Evolutionary conservation across 2,113 vertebrate species (phyloP), one percentile per base, ranked within the genome.

Genomic region (Tragulus kanchil): DNA sequence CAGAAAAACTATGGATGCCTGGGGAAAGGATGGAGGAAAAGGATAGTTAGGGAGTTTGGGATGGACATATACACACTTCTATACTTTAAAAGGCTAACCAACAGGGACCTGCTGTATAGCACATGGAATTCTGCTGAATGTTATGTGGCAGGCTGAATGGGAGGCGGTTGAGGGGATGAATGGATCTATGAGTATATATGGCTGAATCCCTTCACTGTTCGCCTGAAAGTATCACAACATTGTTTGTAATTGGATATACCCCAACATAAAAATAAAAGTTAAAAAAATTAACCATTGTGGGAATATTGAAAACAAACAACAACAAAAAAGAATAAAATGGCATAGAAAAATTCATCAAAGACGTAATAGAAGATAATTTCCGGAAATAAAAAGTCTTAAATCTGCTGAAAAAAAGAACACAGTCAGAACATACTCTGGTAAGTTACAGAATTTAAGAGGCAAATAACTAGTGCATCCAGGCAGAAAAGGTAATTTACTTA

Each of bases 301-400:
- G 85, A 69, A 23, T 48, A 21, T 50, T 93, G 75, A 79, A 56
- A 79, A 78, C 50, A 77, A 77, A 52, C 8, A 52, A 31, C 23
- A 73, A 48, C 48, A 54, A 64, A 65, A 31, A 8, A 69, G 71
- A 88, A 61, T 65, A 75, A 83, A 82, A 45, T 64, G 36, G 14
- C 45, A 89, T 54, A 11, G 7, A 93, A 61, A 90, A 92, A 92
- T 15, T 52, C 54, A 90, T 85, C 25, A n/a, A 78, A 93, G 50
- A 52, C 52, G 19, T 64, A 73, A 67, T 12, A 45, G 42, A 79
- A 85, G n/a, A 50, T 75, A 69, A 65, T 85, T 75, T 93, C 21
- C 52, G 86, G 23, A 78, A 90, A 85, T 64, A 81, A 78, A 79
- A 21, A 31, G 3, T 90, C 26, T 71, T 93, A 90, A 86, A 64